These are phyloP conservation scores for Charadrius vociferus DNA, from an alignment of 2,113 vertebrate species.

Conservation along the genomic window DNA sequence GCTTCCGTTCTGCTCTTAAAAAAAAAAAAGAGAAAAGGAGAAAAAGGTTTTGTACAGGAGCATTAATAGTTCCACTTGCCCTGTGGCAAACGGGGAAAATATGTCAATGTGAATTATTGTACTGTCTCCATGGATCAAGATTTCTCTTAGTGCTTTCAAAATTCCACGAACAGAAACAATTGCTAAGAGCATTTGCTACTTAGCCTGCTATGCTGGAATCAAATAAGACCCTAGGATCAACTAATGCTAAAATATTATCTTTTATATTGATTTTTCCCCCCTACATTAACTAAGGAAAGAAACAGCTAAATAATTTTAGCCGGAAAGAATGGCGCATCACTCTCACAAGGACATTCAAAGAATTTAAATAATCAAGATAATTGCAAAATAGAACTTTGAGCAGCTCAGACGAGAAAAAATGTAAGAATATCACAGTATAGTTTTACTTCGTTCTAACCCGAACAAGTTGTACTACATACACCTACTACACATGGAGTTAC, in stretches of 20 bases:
- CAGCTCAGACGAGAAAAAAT: not conserved
- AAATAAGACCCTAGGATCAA: conserved; percentile 54
- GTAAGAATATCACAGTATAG: not conserved
- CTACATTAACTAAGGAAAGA: conserved; percentile 27
- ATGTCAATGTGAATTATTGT: conserved; percentile 71
- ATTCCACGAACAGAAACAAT: conserved; percentile 67
- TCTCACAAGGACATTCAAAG: conserved; percentile 6
- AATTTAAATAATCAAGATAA: conserved; percentile 37
- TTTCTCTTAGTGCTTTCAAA: conserved; percentile 65
- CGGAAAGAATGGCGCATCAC: not conserved
- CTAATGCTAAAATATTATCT: conserved; percentile 62
- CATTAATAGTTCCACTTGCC: conserved; percentile 70
- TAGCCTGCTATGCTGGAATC: conserved; percentile 36
- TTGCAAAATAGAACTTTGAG: not conserved
- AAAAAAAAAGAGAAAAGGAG: not conserved
- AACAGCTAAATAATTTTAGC: conserved; percentile 44
- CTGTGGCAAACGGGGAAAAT: conserved; percentile 62
- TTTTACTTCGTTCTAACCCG: not conserved
- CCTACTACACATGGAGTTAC: not conserved
- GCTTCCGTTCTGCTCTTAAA: conserved; percentile 1
- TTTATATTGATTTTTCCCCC: conserved; percentile 32
- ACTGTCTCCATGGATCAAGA: conserved; percentile 60
- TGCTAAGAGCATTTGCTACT: conserved; percentile 68
- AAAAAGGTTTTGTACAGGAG: conserved; percentile 41
- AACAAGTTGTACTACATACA: not conserved